Evolutionary conservation across 2,888 invertebrate genomes (phyloP).

Genomic region (Mythimna albipuncta): DNA sequence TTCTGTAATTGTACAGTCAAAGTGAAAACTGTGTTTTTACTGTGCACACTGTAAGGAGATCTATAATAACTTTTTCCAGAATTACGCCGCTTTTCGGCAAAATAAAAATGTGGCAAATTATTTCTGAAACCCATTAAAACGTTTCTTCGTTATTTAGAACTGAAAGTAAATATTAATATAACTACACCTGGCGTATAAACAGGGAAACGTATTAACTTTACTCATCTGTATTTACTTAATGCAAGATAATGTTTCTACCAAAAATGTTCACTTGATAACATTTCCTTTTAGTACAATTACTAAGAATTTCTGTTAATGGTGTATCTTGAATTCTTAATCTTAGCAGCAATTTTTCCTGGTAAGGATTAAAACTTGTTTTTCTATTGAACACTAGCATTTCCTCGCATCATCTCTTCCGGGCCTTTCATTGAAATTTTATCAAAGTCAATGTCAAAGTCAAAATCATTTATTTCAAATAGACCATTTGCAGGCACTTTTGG

Average conservation of each 20-base stretch:
- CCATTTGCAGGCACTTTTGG: too few relatives aligned
- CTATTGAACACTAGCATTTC: too few relatives aligned
- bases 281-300: neutral
- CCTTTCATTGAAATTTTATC: too few relatives aligned
- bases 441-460: too few relatives aligned
- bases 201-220: neutral
- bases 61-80: conserved; percentile 10
- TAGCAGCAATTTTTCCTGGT: neutral
- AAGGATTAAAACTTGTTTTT: too few relatives aligned
- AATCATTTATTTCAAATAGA: too few relatives aligned
- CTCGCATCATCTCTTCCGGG: too few relatives aligned
- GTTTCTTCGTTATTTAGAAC: neutral
- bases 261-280: neutral
- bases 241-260: neutral
- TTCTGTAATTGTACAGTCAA: conserved; percentile 11
- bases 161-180: conserved; percentile 6
- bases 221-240: neutral
- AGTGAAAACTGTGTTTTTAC: conserved; percentile 13
- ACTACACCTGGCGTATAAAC: neutral
- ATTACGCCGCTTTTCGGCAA: neutral
- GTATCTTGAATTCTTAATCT: too few relatives aligned
- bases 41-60: neutral
- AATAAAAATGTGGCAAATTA: conserved; percentile 7
- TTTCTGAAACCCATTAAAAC: conserved; percentile 17
- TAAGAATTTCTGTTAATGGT: too few relatives aligned